Evolutionary conservation across 2,113 vertebrate species (phyloP).

Genomic region (Pelvicachromis taeniatus): DNA sequence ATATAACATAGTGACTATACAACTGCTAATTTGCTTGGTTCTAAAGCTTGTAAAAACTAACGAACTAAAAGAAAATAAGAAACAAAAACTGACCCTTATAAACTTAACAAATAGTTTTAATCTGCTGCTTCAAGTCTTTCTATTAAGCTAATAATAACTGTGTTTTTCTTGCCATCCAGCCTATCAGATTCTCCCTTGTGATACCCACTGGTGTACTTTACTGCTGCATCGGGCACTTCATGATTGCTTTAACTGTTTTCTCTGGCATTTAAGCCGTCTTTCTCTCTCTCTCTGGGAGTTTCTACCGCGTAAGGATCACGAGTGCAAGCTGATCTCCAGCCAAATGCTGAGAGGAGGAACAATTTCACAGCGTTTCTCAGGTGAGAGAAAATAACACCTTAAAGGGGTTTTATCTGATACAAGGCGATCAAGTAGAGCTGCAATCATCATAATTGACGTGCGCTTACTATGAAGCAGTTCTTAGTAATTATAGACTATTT

Average conservation of each 20-base stretch:
- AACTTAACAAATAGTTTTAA: neutral
- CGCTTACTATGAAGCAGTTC: neutral
- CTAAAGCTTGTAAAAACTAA: neutral
- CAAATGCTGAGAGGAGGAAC: neutral
- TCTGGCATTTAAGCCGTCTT: neutral
- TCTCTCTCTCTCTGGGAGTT: neutral
- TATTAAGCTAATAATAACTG: neutral
- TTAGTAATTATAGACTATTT: neutral
- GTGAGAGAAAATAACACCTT: neutral
- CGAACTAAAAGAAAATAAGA: neutral
- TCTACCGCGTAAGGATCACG: neutral
- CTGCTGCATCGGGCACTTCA: neutral
- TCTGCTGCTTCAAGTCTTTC: neutral
- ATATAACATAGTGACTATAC: neutral
- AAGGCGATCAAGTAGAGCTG: neutral
- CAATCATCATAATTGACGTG: constrained; percentile 4
- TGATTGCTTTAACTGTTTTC: neutral
- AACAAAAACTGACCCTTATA: neutral
- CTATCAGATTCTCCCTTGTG: neutral
- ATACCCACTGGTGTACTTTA: neutral
- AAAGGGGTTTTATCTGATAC: neutral
- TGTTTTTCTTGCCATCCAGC: neutral
- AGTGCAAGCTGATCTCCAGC: neutral
- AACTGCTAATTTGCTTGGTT: neutral
- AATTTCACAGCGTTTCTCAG: neutral